phyloP scores from a whole-genome alignment of 2,797 vertebrate species.

The Spheniscus humboldti region DNA sequence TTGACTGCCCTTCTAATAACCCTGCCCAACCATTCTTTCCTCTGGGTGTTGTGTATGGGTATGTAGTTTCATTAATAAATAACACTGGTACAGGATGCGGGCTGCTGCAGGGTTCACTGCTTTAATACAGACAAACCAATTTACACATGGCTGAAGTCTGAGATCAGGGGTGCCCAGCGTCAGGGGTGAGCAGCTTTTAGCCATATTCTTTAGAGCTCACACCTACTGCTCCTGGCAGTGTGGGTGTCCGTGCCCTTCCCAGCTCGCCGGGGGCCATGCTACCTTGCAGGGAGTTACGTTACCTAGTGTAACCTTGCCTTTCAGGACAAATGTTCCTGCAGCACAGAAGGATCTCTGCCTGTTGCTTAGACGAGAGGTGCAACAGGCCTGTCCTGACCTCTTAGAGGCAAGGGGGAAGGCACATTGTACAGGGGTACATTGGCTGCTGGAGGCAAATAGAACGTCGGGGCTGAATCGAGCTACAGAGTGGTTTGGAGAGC shows the following conservation, averaged over 20 bases:
- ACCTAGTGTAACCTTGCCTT: not conserved
- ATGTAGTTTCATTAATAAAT: not conserved
- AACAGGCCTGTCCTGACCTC: not conserved
- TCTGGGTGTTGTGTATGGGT: not conserved
- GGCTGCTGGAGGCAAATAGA: not conserved
- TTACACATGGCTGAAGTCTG: not conserved
- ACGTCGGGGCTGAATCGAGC: not conserved
- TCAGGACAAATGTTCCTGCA: not conserved
- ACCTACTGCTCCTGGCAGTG: not conserved
- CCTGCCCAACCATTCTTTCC: not conserved
- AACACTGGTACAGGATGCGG: not conserved
- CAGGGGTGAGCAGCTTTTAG: not conserved
- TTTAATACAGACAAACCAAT: not conserved
- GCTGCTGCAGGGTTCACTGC: not conserved
- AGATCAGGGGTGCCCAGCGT: not conserved
- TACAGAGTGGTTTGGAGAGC: not conserved
- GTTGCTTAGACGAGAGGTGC: not conserved
- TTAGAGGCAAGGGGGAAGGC: not conserved
- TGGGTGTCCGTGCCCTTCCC: not conserved
- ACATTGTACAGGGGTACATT: accelerated
- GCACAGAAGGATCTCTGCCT: not conserved
- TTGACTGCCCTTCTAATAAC: not conserved
- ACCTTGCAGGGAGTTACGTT: not conserved
- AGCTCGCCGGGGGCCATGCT: accelerated
- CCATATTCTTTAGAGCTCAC: not conserved